Percentiles rank a stretch among this genome's conserved stretches.
These are phyloP conservation scores for Siderastrea radians DNA, from an alignment of 92 coral and sea anemone species.

Conservation along the genomic window DNA sequence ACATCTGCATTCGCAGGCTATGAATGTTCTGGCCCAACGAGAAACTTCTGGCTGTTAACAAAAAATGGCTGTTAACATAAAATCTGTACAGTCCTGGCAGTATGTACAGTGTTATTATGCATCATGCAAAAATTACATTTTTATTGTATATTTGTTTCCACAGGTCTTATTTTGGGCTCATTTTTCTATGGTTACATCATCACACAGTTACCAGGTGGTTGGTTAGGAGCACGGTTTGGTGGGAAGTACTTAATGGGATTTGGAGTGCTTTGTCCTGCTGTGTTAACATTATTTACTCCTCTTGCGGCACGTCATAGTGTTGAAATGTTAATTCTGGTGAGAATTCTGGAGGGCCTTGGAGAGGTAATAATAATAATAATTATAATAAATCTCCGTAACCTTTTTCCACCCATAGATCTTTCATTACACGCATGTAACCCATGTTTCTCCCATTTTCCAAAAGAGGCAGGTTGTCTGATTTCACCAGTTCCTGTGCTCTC, in stretches of 20 bases:
- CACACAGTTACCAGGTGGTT: constrained; percentile 96
- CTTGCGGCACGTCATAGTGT: constrained; percentile 86
- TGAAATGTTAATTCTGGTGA: constrained; percentile 69
- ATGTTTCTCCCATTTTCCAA: constrained; percentile 27
- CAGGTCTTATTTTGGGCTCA: constrained; percentile 92
- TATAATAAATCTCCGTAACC: background rate
- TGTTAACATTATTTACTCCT: constrained; percentile 88
- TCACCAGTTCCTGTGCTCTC: constrained; percentile 34
- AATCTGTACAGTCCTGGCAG: too few species aligned
- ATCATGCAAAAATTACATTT: background rate
- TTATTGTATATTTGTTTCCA: background rate
- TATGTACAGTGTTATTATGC: too few species aligned
- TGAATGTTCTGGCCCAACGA: too few species aligned
- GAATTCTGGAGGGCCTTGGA: constrained; percentile 93
- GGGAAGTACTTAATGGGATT: constrained; percentile 86
- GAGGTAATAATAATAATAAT: constrained; percentile 65
- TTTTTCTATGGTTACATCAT: constrained; percentile 96
- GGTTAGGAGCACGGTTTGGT: constrained; percentile 92
- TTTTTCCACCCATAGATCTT: background rate
- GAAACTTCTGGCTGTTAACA: too few species aligned
- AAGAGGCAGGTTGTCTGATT: constrained; percentile 33
- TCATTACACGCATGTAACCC: constrained; percentile 6
- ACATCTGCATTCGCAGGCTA: too few species aligned
- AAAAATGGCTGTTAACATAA: too few species aligned
- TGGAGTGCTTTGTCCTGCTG: constrained; percentile 89